Evolutionary conservation across 2,888 invertebrate genomes (phyloP).

Genomic region (Hirudinaria manillensis): DNA sequence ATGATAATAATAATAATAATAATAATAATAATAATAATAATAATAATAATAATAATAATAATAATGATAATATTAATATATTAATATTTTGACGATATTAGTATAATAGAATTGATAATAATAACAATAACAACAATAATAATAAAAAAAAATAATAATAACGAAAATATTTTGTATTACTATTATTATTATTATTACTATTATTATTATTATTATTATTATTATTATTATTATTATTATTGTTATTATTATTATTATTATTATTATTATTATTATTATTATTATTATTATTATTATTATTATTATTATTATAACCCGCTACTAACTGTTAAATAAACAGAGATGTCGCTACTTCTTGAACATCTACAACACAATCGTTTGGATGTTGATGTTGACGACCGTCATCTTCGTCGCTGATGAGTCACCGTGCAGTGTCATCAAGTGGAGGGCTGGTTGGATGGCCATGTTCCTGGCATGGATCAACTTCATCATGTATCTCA

Average conservation of each 20-base stretch:
- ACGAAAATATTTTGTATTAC: too few relatives aligned
- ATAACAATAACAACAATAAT: too few relatives aligned
- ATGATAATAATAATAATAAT: too few relatives aligned
- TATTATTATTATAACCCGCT: not conserved
- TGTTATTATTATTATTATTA: not conserved
- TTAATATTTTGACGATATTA: too few relatives aligned
- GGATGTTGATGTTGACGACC: conserved; percentile 39
- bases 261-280: not conserved
- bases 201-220: too few relatives aligned
- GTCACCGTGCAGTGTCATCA: conserved; percentile 38
- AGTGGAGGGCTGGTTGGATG: conserved; percentile 46
- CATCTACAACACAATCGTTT: conserved; percentile 40
- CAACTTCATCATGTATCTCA: conserved; percentile 43
- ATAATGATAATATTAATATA: too few relatives aligned
- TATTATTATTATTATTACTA: too few relatives aligned
- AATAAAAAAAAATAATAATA: too few relatives aligned
- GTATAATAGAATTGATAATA: too few relatives aligned
- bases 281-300: not conserved
- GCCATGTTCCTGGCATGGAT: conserved; percentile 43
- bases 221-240: not conserved
- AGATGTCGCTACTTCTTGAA: conserved; percentile 38
- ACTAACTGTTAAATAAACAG: conserved; percentile 29
- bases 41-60: too few relatives aligned
- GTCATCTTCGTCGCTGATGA: conserved; percentile 40
- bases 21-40: too few relatives aligned